A percentile compares a stretch with the other conserved stretches of the same genome.
These are phyloP conservation scores for Brachyalestes nurse DNA, from an alignment of 2,797 vertebrate genomes.

Conservation along the genomic window DNA sequence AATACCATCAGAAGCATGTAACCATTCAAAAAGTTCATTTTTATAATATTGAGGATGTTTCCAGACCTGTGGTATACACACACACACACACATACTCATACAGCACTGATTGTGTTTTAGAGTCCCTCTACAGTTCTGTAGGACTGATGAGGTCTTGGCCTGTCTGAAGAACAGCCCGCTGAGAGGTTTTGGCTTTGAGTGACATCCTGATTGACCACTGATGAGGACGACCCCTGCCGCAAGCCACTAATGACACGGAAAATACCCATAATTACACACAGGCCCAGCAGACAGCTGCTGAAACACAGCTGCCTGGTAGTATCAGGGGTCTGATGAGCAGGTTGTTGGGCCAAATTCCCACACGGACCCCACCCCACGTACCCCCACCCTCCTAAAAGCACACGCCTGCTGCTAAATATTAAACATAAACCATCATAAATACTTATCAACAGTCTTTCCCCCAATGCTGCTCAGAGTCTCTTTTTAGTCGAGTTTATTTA, in stretches of 20 bases:
- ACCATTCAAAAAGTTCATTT: background rate
- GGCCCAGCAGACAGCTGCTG: slow-evolving; percentile 12
- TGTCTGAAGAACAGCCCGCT: slow-evolving; percentile 69
- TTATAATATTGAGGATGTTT: background rate
- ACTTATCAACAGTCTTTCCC: slow-evolving; percentile 16
- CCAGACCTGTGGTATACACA: background rate
- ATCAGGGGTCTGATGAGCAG: background rate
- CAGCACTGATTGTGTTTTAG: slow-evolving; percentile 30
- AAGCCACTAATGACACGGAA: slow-evolving; percentile 69
- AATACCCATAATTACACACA: slow-evolving; percentile 57
- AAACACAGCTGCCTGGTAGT: slow-evolving; percentile 24
- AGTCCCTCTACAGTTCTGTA: slow-evolving; percentile 12
- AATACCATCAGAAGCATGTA: too few species aligned
- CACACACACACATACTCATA: slow-evolving; percentile 4
- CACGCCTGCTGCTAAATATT: slow-evolving; percentile 21
- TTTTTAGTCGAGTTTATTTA: slow-evolving; percentile 37
- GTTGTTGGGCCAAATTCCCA: background rate
- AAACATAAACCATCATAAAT: slow-evolving; percentile 42
- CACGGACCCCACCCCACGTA: background rate
- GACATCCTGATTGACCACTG: slow-evolving; percentile 58
- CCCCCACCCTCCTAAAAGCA: background rate
- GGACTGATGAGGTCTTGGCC: slow-evolving; percentile 47
- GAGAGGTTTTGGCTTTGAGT: slow-evolving; percentile 60
- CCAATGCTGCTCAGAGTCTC: slow-evolving; percentile 5
- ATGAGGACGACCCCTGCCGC: slow-evolving; percentile 69